phyloP scores from a whole-genome alignment of 2,888 invertebrate genomes.

The Cynaeus angustus region DNA sequence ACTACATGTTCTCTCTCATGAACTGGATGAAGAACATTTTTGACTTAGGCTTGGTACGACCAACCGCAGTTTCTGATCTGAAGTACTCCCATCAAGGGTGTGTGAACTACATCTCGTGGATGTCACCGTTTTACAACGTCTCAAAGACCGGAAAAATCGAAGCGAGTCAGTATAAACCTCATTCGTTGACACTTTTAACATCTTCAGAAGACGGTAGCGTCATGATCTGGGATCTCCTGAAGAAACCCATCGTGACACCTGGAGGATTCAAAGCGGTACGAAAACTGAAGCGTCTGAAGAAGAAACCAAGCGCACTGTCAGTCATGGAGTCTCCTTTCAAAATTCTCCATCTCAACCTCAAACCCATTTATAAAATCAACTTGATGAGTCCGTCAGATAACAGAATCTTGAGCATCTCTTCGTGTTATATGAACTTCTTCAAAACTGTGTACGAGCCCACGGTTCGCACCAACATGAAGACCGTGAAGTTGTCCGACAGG shows the following conservation, averaged over 20 bases:
- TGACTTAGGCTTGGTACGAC: slow-evolving; percentile 75
- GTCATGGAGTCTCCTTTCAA: slow-evolving; percentile 77
- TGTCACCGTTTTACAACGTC: slow-evolving; percentile 77
- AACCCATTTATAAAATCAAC: slow-evolving; percentile 77
- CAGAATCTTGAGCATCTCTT: slow-evolving; percentile 60
- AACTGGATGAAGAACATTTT: slow-evolving; percentile 81
- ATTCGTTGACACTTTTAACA: slow-evolving; percentile 78
- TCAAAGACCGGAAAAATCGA: slow-evolving; percentile 76
- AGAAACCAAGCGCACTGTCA: slow-evolving; percentile 76
- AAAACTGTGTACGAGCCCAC: slow-evolving; percentile 51
- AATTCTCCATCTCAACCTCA: slow-evolving; percentile 76
- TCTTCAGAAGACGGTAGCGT: slow-evolving; percentile 80
- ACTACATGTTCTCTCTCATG: slow-evolving; percentile 73
- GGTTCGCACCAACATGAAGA: slow-evolving; percentile 44
- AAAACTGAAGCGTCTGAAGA: slow-evolving; percentile 71
- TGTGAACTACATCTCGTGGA: slow-evolving; percentile 81
- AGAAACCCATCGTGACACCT: slow-evolving; percentile 63
- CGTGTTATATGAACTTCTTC: slow-evolving; percentile 48
- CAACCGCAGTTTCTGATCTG: slow-evolving; percentile 78
- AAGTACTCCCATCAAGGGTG: slow-evolving; percentile 76
- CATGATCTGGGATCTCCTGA: slow-evolving; percentile 82
- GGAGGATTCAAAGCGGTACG: slow-evolving; percentile 64
- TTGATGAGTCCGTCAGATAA: slow-evolving; percentile 70
- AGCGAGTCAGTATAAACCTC: slow-evolving; percentile 66
- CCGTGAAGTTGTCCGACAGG: slow-evolving; percentile 52